These are phyloP conservation scores for Smithornis capensis DNA, from an alignment of 2,113 vertebrate species.

Conservation along the genomic window DNA sequence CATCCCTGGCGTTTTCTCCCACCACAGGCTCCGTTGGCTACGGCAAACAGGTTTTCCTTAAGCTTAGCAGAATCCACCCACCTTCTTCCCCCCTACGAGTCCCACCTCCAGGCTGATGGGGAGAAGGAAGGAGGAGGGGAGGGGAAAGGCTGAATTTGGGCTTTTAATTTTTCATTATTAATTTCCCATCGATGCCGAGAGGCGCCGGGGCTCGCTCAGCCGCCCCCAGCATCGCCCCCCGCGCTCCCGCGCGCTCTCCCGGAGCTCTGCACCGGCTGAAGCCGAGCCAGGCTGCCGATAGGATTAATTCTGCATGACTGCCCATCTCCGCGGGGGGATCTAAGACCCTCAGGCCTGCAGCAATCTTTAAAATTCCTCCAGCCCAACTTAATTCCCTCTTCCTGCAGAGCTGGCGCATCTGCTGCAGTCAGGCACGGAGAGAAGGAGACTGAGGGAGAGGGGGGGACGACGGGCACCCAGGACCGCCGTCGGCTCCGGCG, in stretches of 20 bases:
- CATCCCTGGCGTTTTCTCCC: neutral
- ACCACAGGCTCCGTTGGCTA: neutral
- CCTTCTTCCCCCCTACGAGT: neutral
- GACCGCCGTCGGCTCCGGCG: neutral
- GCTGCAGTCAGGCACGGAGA: conserved; percentile 67
- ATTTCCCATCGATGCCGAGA: conserved; percentile 38
- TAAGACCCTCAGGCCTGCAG: conserved; percentile 81
- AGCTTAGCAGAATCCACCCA: conserved; percentile 21
- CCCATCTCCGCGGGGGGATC: conserved; percentile 76
- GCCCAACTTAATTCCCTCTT: conserved; percentile 75
- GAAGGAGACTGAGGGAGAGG: neutral
- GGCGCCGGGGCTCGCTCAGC: conserved; percentile 3
- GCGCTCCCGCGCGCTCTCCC: conserved; percentile 22
- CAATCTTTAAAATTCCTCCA: conserved; percentile 82
- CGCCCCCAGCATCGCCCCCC: conserved; percentile 41
- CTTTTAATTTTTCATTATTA: conserved; percentile 61
- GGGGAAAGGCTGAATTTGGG: neutral
- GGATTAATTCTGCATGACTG: conserved; percentile 85
- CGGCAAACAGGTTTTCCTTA: conserved; percentile 29
- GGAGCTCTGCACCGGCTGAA: conserved; percentile 60
- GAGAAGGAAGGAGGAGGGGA: neutral
- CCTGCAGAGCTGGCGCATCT: conserved; percentile 69
- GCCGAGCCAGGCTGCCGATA: conserved; percentile 62
- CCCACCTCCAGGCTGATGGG: conserved; percentile 19
- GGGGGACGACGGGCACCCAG: neutral